phyloP scores from a whole-genome alignment of 2,113 vertebrate genomes.

The Amazona guildingii region DNA sequence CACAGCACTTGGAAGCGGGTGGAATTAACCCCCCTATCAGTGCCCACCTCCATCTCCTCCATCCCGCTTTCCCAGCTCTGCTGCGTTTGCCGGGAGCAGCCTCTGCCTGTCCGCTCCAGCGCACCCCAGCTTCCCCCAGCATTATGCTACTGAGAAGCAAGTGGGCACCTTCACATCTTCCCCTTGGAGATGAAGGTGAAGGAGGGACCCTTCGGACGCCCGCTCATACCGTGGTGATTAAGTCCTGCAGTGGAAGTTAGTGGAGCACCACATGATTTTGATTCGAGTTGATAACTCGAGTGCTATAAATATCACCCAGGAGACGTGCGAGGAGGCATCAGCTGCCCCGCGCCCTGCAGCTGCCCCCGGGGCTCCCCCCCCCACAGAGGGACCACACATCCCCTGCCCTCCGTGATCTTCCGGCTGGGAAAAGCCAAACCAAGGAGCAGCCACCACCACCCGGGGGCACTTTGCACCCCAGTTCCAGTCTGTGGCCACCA shows the following conservation, averaged over 20 bases:
- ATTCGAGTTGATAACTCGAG: conserved; percentile 13
- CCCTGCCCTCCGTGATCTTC: background rate
- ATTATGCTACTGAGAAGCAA: background rate
- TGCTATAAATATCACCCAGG: conserved; percentile 22
- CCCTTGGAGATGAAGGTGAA: background rate
- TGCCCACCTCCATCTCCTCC: background rate
- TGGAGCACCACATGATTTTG: conserved; percentile 41
- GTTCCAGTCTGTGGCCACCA: background rate
- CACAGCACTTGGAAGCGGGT: background rate
- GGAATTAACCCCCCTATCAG: too few species aligned
- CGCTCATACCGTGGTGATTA: background rate
- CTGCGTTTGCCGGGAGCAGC: background rate
- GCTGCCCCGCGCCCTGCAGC: background rate
- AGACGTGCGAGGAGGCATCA: background rate
- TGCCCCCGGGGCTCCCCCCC: rapidly evolving
- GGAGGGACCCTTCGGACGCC: background rate
- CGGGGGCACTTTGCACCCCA: rapidly evolving
- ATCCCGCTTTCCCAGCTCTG: background rate
- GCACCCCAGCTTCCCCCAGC: background rate
- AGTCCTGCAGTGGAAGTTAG: background rate
- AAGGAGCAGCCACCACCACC: background rate
- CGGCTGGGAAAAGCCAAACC: background rate
- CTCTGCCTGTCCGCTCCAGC: background rate
- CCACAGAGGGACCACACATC: rapidly evolving
- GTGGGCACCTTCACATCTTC: background rate